Evolutionary conservation across 1,140 invertebrate species (phyloP), one percentile per base, ranked within the genome.

Genomic region (Aradophagus sp.): DNA sequence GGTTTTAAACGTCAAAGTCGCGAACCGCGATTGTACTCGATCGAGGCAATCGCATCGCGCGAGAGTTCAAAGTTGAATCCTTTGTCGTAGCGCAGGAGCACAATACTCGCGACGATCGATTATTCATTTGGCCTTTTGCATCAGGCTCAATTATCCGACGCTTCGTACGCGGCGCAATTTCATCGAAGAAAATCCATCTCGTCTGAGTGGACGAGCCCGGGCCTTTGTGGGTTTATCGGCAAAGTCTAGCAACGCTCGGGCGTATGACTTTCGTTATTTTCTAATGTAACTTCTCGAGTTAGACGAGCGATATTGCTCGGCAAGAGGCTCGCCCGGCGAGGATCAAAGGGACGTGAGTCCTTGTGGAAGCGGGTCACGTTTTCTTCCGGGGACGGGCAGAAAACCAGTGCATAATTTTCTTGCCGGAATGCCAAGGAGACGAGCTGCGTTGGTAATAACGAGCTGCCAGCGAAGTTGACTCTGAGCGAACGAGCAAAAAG

Each of bases 201-300:
- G 23, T 42, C 32, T 19, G 34, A 32, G 65, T 32, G 27, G 44
- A 16, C 42, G 17, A 31, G 0, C 11, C 23, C 15, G 15, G 1
- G 41, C 23, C 58, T 62, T 56, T 69, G 59, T 69, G 61, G 66
- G 29, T 62, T 74, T 74, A 69, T 68, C 47, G 55, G 65, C 27
- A 65, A 68, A 68, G 53, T 23, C 45, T 38, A 50, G n/a, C 50
- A 39, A 72, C 50, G 48, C n/a, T n/a, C 62, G 36, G 41, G 52
- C 53, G 45, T 62, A 63, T 62, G 63, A 66, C 65, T 69, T 73
- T 73, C 71, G 69, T 73, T 73, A 73, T 73, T 73, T 69, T 69
- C 42, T 45, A 66, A 73, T 69, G 65, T 69, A 69, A 68, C 65
- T 63, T n/a, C n/a, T n/a, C 16, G 39, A 59, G 38, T 65, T 34